A percentile compares a stretch with the other conserved stretches of the same genome.
These are phyloP conservation scores for Machimus rusticus DNA, from an alignment of 2,888 invertebrate genomes.

Conservation along the genomic window DNA sequence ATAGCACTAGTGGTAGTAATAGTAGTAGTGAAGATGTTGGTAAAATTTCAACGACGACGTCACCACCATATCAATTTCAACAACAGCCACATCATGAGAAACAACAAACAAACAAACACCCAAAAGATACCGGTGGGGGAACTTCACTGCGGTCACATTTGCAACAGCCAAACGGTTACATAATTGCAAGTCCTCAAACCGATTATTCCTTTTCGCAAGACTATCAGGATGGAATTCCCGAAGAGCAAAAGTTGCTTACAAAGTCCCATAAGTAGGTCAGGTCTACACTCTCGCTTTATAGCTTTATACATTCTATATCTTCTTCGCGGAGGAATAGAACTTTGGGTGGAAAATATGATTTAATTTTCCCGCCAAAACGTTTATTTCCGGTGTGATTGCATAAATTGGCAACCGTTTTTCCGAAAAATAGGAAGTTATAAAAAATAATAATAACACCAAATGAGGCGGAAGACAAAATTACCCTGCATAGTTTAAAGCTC, in stretches of 20 bases:
- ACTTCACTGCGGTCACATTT: not conserved
- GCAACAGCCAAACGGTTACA: constrained; percentile 34
- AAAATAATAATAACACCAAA: no score
- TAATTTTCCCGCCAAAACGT: not conserved
- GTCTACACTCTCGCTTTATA: not conserved
- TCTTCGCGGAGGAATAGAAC: not conserved
- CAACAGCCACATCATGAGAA: not conserved
- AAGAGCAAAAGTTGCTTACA: constrained; percentile 14
- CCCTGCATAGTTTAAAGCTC: not conserved
- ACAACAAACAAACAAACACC: not conserved
- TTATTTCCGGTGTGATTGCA: not conserved
- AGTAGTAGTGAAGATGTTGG: constrained; percentile 5
- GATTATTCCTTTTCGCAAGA: constrained; percentile 28
- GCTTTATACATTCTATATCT: not conserved
- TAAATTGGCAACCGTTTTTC: not conserved
- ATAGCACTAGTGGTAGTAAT: constrained; percentile 34
- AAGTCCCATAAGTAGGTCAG: constrained; percentile 1
- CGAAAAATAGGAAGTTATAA: no score
- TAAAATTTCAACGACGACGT: not conserved
- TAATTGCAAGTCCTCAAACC: constrained; percentile 14
- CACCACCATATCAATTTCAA: constrained; percentile 34
- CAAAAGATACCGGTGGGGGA: not conserved
- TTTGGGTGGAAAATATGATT: not conserved
- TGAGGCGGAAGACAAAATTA: not conserved
- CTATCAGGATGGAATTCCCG: constrained; percentile 9